phyloP scores from a whole-genome alignment of 2,113 vertebrate species.

The Nibea albiflora region DNA sequence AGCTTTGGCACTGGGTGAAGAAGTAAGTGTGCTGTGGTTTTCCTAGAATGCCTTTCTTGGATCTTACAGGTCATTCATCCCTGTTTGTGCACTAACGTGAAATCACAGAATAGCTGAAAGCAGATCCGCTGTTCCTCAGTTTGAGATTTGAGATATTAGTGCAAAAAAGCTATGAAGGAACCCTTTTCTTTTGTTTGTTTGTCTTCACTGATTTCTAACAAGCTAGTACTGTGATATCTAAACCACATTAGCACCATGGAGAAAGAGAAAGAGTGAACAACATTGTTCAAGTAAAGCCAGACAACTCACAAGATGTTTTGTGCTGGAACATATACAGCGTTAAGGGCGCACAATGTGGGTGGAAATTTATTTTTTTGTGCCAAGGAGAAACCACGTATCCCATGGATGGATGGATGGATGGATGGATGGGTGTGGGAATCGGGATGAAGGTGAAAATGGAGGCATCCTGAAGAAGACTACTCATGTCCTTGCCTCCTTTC shows the following conservation, averaged over 20 bases:
- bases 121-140: neutral
- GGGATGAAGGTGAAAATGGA: constrained; percentile 32
- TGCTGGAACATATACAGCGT: constrained; percentile 44
- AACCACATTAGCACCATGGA: constrained; percentile 75
- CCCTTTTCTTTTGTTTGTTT: neutral
- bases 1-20: constrained; percentile 77
- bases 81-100: constrained; percentile 36
- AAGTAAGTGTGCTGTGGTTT: constrained; percentile 61
- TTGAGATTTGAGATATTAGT: constrained; percentile 10
- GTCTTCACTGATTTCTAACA: constrained; percentile 14
- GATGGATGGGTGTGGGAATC: neutral
- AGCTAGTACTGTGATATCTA: constrained; percentile 45
- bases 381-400: constrained; percentile 43
- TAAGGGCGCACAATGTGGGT: constrained; percentile 17
- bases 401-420: constrained; percentile 22
- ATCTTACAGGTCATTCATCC: constrained; percentile 2
- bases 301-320: constrained; percentile 38
- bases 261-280: constrained; percentile 29
- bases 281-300: constrained; percentile 73
- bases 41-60: constrained; percentile 20
- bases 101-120: neutral
- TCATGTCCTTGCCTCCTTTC: constrained; percentile 26
- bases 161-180: constrained; percentile 15
- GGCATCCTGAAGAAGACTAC: constrained; percentile 29
- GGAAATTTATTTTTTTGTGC: constrained; percentile 27